Evolutionary conservation across 2,113 vertebrate species (phyloP).

Genomic region (Xerus inauris): DNA sequence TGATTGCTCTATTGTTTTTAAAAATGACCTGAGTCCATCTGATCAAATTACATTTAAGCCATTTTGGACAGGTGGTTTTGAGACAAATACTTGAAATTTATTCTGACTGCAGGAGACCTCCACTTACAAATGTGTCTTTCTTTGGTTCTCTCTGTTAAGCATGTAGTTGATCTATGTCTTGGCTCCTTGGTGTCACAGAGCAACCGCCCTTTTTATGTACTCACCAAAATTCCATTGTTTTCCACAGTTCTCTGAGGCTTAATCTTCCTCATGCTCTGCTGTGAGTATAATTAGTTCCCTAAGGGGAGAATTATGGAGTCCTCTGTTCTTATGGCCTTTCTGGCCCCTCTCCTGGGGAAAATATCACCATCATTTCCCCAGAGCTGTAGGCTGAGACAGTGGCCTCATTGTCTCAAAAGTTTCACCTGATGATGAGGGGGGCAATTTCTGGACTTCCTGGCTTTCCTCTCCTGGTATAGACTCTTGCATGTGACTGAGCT

Average conservation of each 20-base stretch:
- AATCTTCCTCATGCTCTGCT: slow-evolving; percentile 2
- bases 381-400: background rate
- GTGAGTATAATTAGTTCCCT: slow-evolving; percentile 30
- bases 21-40: background rate
- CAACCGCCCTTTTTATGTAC: background rate
- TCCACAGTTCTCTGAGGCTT: background rate
- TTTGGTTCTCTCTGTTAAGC: background rate
- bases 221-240: slow-evolving; percentile 31
- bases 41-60: background rate
- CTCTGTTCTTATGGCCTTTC: background rate
- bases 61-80: background rate
- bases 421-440: background rate
- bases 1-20: slow-evolving; percentile 38
- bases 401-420: background rate
- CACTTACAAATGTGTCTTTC: background rate
- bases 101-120: background rate
- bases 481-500: background rate
- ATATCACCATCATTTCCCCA: background rate
- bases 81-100: background rate
- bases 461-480: background rate
- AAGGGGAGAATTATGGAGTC: background rate
- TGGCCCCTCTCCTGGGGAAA: background rate
- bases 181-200: background rate
- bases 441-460: background rate
- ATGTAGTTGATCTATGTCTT: background rate